Base-by-base conservation (phyloP, 2,797 vertebrate genomes). In the Nannoperca australis region DNA sequence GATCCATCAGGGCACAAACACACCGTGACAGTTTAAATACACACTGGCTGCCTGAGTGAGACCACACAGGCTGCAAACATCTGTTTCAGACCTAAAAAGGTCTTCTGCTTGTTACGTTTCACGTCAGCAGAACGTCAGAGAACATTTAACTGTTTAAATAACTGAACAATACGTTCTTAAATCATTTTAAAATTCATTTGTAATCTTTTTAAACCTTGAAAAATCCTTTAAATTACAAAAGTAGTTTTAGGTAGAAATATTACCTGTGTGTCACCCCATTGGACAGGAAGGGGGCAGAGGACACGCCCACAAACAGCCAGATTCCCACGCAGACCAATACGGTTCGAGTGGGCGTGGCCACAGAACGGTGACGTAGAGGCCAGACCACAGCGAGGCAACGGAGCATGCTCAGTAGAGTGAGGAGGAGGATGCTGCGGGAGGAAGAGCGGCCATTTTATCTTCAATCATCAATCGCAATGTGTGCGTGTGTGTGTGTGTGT, bases 321-420 rank as follows among this genome's bases (percentile, higher is more conserved):
- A 95, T 78, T 7, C 61, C 86, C 62, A 88, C 1, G 61, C 94
- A 75, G 45, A 72, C 64, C 24, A 89, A 4, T 7, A 51, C 8
- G 20, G 76, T 80, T 0, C 90, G 67, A 1, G 36, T 45, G 3
- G 88, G 78, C 0, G 89, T 93, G 22, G 78, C 70, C 11, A 90
- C 0, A 0, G 3, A 1, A 17, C 30, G 62, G 66, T 84, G 86
- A 1, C 3, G 76, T 0, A 94, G 40, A 0, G 94, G 92, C 27
- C 80, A 30, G 7, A 85, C 13, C n/a, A 95, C 85, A 0, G 94
- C 93, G 0, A 93, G 5, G 85, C 94, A 95, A 5, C 94, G 93
- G 45, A 95, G 90, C 15, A 91, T 0, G 15, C 94, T 95, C 47
- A 95, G 86, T 0, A 93, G 84, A 0, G 92, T 95, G 40, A 95